phyloP scores from a whole-genome alignment of 2,113 vertebrate genomes.

The Tringa solitaria region DNA sequence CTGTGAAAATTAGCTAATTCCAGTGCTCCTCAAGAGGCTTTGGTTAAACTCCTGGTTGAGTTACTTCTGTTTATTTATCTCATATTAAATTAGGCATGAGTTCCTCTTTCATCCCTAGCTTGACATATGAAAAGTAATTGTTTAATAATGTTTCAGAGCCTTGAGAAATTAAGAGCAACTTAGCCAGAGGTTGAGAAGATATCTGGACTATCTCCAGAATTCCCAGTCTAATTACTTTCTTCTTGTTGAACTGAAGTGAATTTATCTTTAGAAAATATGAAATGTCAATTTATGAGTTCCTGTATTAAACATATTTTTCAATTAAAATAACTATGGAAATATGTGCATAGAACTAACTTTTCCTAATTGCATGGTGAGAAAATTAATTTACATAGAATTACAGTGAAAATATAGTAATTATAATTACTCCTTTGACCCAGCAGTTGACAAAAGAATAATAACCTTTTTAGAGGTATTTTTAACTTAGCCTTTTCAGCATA shows the following conservation, averaged over 20 bases:
- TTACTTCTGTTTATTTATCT: slow-evolving; percentile 50
- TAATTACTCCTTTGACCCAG: background rate
- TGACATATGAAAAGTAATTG: slow-evolving; percentile 19
- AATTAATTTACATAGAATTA: slow-evolving; percentile 31
- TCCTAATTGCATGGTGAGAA: slow-evolving; percentile 2
- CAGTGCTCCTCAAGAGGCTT: background rate
- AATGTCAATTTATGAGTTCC: slow-evolving; percentile 27
- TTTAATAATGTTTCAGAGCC: slow-evolving; percentile 32
- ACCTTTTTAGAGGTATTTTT: slow-evolving; percentile 4
- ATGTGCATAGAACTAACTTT: background rate
- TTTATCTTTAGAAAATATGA: slow-evolving; percentile 55
- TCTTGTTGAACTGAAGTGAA: slow-evolving; percentile 32
- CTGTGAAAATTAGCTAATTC: background rate
- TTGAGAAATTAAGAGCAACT: slow-evolving; percentile 38
- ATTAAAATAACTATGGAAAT: slow-evolving; percentile 46
- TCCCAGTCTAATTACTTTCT: slow-evolving; percentile 64
- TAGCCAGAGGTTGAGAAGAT: slow-evolving; percentile 59
- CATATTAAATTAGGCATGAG: slow-evolving; percentile 19
- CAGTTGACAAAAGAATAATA: slow-evolving; percentile 9
- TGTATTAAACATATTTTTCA: slow-evolving; percentile 35
- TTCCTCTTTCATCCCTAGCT: slow-evolving; percentile 9
- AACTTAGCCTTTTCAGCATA: background rate
- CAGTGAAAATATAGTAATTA: slow-evolving; percentile 4
- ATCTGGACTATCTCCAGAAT: slow-evolving; percentile 60
- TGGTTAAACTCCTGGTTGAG: slow-evolving; percentile 38